Conservation (phyloP, 2,888 invertebrate genomes). For the Achlya flavicornis region DNA sequence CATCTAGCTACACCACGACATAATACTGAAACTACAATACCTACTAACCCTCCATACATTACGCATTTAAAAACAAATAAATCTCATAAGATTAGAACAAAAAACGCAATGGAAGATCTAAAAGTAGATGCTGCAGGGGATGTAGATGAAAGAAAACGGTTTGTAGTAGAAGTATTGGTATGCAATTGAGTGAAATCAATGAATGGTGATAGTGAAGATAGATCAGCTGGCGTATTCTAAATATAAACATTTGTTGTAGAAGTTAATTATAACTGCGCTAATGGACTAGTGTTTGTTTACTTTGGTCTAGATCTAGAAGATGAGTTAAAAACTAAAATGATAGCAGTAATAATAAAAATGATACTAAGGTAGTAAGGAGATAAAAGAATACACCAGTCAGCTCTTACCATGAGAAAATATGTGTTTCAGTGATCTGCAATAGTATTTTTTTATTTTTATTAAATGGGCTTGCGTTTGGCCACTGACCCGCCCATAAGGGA, state of each 20-base stretch:
- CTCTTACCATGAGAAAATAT: too few species aligned
- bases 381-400: too few species aligned
- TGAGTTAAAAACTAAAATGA: neutral
- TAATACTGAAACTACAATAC: neutral
- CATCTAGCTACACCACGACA: slow-evolving; percentile 26
- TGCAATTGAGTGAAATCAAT: slow-evolving; percentile 66
- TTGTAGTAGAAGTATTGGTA: slow-evolving; percentile 58
- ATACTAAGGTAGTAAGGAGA: too few species aligned
- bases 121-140: neutral
- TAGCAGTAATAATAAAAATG: too few species aligned
- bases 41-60: slow-evolving; percentile 23
- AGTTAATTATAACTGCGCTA: slow-evolving; percentile 40
- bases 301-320: neutral
- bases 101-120: slow-evolving; percentile 22
- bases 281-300: slow-evolving; percentile 27
- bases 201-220: slow-evolving; percentile 48
- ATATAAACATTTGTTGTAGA: slow-evolving; percentile 30
- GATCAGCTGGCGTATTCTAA: slow-evolving; percentile 29
- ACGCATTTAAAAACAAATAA: slow-evolving; percentile 7
- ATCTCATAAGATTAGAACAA: neutral
- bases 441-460: too few species aligned
- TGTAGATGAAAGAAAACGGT: neutral
- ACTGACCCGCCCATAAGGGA: too few species aligned
- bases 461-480: too few species aligned
- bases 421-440: too few species aligned